These are phyloP conservation scores for Pseudorectes ferrugineus DNA, from an alignment of 2,113 vertebrate genomes.

Conservation along the genomic window DNA sequence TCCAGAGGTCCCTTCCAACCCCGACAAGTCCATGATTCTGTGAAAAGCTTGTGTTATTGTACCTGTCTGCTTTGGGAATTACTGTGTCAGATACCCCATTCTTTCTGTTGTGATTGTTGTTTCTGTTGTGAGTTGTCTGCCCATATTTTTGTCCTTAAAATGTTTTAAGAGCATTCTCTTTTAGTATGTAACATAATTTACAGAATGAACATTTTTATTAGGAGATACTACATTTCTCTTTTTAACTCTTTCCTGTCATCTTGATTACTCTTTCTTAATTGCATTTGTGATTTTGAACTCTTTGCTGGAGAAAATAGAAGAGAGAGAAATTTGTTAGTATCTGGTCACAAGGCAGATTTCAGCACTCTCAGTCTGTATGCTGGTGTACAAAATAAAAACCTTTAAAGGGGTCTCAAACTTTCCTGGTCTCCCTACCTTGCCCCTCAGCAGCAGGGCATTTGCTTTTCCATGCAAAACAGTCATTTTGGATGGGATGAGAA, in stretches of 20 bases:
- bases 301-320: neutral
- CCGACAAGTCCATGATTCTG: neutral
- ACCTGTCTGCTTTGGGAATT: neutral
- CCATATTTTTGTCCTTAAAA: neutral
- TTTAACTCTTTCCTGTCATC: neutral
- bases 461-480: neutral
- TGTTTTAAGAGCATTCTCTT: neutral
- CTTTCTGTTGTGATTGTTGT: neutral
- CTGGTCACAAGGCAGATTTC: neutral
- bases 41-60: neutral
- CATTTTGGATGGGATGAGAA: neutral
- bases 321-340: neutral
- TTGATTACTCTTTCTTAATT: neutral
- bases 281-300: rapidly evolving
- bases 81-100: neutral
- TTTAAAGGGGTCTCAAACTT: neutral
- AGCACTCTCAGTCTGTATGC: neutral
- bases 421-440: rapidly evolving
- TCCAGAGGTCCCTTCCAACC: neutral
- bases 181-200: neutral
- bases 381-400: neutral
- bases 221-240: neutral
- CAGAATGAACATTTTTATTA: neutral
- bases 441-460: neutral
- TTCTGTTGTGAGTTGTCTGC: neutral